Evolutionary conservation across 64 coral and sea anemone species (phyloP).

Genomic region (Pocillopora verrucosa): DNA sequence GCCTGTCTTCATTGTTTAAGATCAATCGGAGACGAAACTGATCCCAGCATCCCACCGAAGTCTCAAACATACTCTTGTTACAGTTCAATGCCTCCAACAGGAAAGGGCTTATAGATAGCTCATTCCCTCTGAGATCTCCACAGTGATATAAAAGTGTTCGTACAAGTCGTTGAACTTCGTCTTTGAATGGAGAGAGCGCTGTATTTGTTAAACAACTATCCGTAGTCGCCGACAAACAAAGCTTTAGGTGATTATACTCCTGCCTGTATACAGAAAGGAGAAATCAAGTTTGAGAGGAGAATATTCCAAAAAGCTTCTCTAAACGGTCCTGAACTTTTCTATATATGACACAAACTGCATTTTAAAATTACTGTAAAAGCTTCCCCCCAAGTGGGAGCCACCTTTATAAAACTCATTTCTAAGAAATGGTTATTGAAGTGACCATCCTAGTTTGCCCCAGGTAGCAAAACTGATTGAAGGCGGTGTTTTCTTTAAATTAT

Average conservation of each 20-base stretch:
- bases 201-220: neutral
- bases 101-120: neutral
- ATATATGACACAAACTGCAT: too few relatives aligned
- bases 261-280: neutral
- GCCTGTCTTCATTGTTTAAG: neutral
- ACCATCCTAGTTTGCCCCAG: too few relatives aligned
- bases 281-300: too few relatives aligned
- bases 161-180: neutral
- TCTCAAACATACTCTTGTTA: constrained; percentile 16
- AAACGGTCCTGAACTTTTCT: too few relatives aligned
- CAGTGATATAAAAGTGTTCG: neutral
- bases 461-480: too few relatives aligned
- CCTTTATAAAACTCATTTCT: too few relatives aligned
- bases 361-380: too few relatives aligned
- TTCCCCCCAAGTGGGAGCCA: too few relatives aligned
- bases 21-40: neutral
- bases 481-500: too few relatives aligned
- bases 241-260: neutral
- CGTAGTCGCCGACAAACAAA: neutral
- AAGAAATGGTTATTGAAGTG: too few relatives aligned
- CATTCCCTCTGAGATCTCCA: neutral
- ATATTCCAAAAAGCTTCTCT: too few relatives aligned
- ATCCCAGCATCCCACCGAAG: neutral
- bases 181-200: neutral
- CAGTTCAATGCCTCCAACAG: neutral